phyloP scores from a whole-genome alignment of 1,140 invertebrate genomes.

The Dendroctonus valens region DNA sequence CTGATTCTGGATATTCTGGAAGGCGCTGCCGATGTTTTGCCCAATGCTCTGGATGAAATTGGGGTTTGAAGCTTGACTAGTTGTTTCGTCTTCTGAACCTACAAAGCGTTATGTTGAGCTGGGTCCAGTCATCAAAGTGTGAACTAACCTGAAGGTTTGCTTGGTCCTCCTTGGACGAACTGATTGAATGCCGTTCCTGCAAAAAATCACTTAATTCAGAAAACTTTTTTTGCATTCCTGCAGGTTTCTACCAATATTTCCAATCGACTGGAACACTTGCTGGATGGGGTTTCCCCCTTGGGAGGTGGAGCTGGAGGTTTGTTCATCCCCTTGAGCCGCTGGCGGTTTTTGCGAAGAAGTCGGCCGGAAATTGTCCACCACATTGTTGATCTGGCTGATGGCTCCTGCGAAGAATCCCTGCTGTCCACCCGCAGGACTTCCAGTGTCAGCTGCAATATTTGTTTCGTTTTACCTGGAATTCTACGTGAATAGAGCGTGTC shows the following conservation, averaged over 20 bases:
- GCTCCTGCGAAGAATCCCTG: conserved; percentile 16
- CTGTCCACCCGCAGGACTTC: background rate
- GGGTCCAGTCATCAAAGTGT: background rate
- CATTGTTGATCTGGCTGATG: conserved; percentile 14
- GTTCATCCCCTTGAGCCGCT: conserved; percentile 13
- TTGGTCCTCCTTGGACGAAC: conserved; percentile 17
- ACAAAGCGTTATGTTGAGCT: background rate
- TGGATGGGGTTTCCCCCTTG: conserved; percentile 16
- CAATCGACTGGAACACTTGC: conserved; percentile 20
- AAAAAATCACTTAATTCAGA: conserved; percentile 2
- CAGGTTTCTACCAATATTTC: conserved; percentile 9
- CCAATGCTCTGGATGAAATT: conserved; percentile 32
- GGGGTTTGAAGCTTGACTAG: conserved; percentile 4
- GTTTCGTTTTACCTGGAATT: background rate
- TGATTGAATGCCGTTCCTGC: conserved; percentile 12
- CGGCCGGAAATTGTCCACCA: conserved; percentile 10
- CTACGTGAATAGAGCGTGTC: background rate
- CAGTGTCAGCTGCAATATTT: conserved; percentile 15
- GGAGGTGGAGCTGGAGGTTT: too few relatives aligned
- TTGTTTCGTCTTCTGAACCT: conserved; percentile 18
- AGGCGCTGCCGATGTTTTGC: conserved; percentile 23
- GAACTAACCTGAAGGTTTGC: conserved; percentile 20
- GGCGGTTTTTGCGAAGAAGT: background rate
- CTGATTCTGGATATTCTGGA: conserved; percentile 29
- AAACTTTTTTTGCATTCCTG: background rate